Percentiles rank a stretch among this genome's conserved stretches.
Evolutionary conservation across 2,113 vertebrate genomes (phyloP).

Genomic region (Atractosteus spatula): DNA sequence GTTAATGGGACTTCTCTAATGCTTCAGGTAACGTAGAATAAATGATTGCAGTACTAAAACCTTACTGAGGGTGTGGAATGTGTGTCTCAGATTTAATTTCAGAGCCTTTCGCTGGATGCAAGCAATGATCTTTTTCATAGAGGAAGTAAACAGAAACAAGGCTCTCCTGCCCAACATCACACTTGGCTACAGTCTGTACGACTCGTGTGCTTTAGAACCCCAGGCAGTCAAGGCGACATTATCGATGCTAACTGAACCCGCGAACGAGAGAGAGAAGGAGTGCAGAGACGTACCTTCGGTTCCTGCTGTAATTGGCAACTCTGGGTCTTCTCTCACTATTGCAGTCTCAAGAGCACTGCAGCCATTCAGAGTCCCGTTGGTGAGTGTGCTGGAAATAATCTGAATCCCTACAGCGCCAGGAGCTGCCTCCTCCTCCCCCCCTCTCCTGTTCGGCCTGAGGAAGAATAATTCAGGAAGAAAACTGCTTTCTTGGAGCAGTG

Average conservation of each 20-base stretch:
- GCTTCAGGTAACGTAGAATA: no score
- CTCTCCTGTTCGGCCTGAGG: no score
- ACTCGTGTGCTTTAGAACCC: constrained; percentile 40
- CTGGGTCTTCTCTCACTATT: constrained; percentile 42
- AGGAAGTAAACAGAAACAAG: constrained; percentile 45
- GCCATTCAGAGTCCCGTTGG: constrained; percentile 39
- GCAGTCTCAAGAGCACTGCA: constrained; percentile 44
- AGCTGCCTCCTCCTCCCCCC: no score
- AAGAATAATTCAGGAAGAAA: no score
- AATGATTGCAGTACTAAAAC: no score
- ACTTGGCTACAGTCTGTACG: constrained; percentile 46
- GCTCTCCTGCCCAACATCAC: constrained; percentile 48
- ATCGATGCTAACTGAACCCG: constrained; percentile 42
- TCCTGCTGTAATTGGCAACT: constrained; percentile 44
- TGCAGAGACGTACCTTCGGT: constrained; percentile 31
- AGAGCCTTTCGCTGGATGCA: constrained; percentile 46
- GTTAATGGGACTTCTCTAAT: no score
- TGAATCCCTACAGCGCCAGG: background rate
- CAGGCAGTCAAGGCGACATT: constrained; percentile 35
- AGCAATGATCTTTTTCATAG: constrained; percentile 48
- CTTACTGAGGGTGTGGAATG: background rate
- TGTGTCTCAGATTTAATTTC: constrained; percentile 38
- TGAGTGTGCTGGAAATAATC: constrained; percentile 11
- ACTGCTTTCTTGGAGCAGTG: no score
- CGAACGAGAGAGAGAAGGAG: constrained; percentile 24